Evolutionary conservation across 2,797 vertebrate genomes (phyloP), one percentile per base, ranked within the genome.

Genomic region (Acrossocheilus wenchowensis): DNA sequence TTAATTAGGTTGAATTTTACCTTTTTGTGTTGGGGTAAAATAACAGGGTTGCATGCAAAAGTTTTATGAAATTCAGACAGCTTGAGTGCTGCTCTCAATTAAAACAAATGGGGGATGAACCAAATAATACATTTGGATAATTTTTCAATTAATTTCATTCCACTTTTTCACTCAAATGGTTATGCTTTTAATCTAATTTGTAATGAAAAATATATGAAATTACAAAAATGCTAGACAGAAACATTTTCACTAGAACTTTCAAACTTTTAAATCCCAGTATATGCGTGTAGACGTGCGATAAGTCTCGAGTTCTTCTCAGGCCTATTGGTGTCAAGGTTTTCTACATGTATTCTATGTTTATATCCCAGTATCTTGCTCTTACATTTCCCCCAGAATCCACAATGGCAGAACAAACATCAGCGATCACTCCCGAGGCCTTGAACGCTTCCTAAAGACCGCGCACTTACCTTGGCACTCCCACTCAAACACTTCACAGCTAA

Each of bases 401-500:
- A 80, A 21, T 34, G 66, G 36, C 50, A 10, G 21, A 64, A 43
- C 17, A n/a, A 73, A 74, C 5, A 10, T n/a, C 26, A 50, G 57
- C 41, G 9, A n/a, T 41, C 2, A n/a, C 36, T 71, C 19, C 52
- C 2, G 17, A 71, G 34, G 21, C 21, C 14, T 43, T 39, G 23
- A 1, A 26, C 66, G 60, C 45, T 36, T 48, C 43, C 19, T 30
- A 57, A 73, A 74, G n/a, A 34, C 69, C 7, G 41, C 64, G 7
- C 17, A 62, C 45, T 54, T 78, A 30, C 21, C 10, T 30, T 60
- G n/a, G n/a, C 23, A 62, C 50, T 34, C 48, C 36, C 52, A 73
- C 41, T 72, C 48, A 43, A 78, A 54, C 60, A 21, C 74, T 83
- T 60, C 81, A 74, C 57, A 6, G 30, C 26, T 52, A 21, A 71